A percentile compares a stretch with the other conserved stretches of the same genome.
These are phyloP conservation scores for Zosterops pallidus DNA, from an alignment of 2,113 vertebrate genomes.

Conservation along the genomic window DNA sequence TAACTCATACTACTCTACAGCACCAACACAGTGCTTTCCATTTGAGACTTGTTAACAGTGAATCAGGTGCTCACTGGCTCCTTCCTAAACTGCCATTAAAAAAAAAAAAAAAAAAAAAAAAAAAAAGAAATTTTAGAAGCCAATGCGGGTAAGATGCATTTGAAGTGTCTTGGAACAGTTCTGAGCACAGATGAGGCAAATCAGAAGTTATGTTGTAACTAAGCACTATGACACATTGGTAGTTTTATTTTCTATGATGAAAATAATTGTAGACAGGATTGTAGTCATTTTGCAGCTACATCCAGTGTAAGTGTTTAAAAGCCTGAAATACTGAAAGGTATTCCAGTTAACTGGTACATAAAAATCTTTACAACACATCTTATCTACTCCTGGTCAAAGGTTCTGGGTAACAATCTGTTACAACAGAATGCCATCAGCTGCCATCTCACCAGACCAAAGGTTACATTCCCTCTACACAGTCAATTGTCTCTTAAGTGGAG, in stretches of 20 bases:
- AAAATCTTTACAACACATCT: neutral
- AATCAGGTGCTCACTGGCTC: neutral
- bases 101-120: neutral
- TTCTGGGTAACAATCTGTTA: neutral
- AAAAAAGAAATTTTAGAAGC: neutral
- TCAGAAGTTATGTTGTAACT: neutral
- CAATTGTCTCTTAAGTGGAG: neutral
- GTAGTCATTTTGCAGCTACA: neutral
- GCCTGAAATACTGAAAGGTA: neutral
- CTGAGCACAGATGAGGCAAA: neutral
- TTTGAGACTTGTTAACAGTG: neutral
- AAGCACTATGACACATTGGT: neutral
- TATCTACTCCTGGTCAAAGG: neutral
- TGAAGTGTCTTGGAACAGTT: neutral
- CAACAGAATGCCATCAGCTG: neutral
- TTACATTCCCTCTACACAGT: neutral
- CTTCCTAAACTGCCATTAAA: neutral
- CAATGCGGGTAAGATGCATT: neutral
- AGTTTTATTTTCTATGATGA: neutral
- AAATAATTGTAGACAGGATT: neutral
- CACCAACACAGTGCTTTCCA: neutral
- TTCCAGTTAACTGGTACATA: neutral
- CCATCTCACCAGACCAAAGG: neutral
- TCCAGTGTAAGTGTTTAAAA: neutral
- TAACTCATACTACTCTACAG: neutral